Percentiles rank a stretch among this genome's conserved stretches.
phyloP scores from a whole-genome alignment of 2,113 vertebrate genomes.

The Pycnonotus jocosus region DNA sequence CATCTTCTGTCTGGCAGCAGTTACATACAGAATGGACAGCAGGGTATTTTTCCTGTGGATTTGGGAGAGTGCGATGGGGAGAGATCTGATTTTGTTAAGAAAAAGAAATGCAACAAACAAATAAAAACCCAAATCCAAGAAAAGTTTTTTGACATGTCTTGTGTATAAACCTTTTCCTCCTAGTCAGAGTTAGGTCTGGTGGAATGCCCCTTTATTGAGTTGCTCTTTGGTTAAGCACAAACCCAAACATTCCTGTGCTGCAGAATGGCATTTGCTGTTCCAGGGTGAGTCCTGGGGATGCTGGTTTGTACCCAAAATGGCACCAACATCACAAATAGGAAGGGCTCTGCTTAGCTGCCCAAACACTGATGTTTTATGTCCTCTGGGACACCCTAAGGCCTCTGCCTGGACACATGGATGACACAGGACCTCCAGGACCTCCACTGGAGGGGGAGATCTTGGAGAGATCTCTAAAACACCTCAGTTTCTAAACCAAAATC shows the following conservation, averaged over 20 bases:
- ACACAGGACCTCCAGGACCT: not conserved
- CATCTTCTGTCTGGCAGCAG: not conserved
- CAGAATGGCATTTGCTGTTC: not conserved
- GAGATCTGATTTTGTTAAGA: not conserved
- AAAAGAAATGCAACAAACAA: not conserved
- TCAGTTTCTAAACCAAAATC: not conserved
- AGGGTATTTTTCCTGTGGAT: not conserved
- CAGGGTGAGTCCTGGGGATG: too few species aligned
- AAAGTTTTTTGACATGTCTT: fast-evolving
- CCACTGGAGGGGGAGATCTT: fast-evolving
- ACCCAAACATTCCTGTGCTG: not conserved
- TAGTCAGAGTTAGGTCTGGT: not conserved
- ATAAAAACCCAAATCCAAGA: not conserved
- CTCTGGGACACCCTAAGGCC: not conserved
- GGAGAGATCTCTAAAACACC: not conserved
- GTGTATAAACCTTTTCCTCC: not conserved
- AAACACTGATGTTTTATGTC: not conserved
- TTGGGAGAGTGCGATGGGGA: not conserved
- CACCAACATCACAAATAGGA: not conserved
- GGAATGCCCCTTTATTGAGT: not conserved
- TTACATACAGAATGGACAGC: not conserved
- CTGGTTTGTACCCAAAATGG: not conserved
- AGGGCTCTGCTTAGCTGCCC: not conserved
- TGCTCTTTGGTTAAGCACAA: not conserved
- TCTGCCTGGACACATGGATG: not conserved